Evolutionary conservation across 2,888 invertebrate species (phyloP).

Genomic region (Pardosa pseudoannulata): DNA sequence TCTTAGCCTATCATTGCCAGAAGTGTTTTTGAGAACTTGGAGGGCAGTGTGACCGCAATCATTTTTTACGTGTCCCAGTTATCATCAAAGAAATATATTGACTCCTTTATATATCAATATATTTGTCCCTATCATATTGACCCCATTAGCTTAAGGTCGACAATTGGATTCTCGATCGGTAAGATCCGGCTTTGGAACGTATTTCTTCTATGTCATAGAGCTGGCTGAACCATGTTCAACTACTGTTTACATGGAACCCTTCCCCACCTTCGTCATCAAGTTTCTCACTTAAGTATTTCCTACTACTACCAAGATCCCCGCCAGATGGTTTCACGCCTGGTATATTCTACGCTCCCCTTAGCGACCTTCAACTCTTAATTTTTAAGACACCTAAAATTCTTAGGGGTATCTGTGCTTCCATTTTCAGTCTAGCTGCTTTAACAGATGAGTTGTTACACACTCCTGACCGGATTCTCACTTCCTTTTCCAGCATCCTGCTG

Average conservation of each 20-base stretch:
- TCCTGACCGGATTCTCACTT: slow-evolving; percentile 85
- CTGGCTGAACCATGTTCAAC: slow-evolving; percentile 78
- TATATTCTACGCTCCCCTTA: slow-evolving; percentile 81
- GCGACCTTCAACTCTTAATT: slow-evolving; percentile 82
- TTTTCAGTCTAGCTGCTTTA: slow-evolving; percentile 83
- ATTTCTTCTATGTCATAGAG: slow-evolving; percentile 77
- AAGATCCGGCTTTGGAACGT: slow-evolving; percentile 74
- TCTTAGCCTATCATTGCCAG: no score
- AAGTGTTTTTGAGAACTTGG: no score
- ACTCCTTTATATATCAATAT: no score
- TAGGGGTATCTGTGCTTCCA: slow-evolving; percentile 76
- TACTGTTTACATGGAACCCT: slow-evolving; percentile 82
- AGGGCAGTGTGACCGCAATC: no score
- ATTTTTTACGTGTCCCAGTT: no score
- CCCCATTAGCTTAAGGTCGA: slow-evolving; percentile 12
- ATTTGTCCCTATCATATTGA: slow-evolving; percentile 1
- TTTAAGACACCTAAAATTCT: slow-evolving; percentile 79
- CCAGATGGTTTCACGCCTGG: slow-evolving; percentile 81
- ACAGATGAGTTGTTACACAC: slow-evolving; percentile 81
- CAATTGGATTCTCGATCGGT: no score
- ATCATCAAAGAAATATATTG: no score
- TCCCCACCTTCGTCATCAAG: slow-evolving; percentile 75
- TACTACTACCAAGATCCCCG: slow-evolving; percentile 84
- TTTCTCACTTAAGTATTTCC: slow-evolving; percentile 83
- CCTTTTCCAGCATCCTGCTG: slow-evolving; percentile 87